Conservation (phyloP, 1,140 invertebrate species). For the Bombus confusus region DNA sequence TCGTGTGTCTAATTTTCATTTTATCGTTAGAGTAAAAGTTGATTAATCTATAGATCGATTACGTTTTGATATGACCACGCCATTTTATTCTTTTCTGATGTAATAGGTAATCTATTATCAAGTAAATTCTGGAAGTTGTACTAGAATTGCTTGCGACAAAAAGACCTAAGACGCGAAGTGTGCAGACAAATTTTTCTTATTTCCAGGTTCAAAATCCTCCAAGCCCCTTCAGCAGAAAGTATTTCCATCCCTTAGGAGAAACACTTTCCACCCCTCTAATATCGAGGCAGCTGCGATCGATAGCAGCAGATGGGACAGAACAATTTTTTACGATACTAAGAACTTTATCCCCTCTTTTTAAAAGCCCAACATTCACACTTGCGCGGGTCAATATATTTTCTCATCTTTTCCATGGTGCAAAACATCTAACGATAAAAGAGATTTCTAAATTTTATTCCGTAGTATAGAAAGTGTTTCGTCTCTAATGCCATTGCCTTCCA, state of each 20-base stretch:
- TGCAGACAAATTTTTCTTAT: background rate
- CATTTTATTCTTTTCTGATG: background rate
- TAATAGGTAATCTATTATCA: background rate
- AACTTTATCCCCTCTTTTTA: constrained; percentile 19
- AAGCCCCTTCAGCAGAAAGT: background rate
- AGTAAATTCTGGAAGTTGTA: background rate
- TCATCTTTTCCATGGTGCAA: background rate
- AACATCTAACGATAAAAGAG: too few relatives aligned
- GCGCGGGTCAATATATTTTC: background rate
- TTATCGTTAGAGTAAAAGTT: background rate
- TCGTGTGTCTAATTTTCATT: background rate
- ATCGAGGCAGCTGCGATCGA: constrained; percentile 36
- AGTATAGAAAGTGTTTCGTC: too few relatives aligned
- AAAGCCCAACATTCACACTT: constrained; percentile 2
- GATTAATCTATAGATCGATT: too few relatives aligned
- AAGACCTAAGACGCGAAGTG: background rate
- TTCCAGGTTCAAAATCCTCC: background rate
- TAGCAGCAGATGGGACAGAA: constrained; percentile 47
- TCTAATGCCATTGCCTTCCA: too few relatives aligned
- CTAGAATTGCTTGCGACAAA: background rate
- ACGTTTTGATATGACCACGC: too few relatives aligned
- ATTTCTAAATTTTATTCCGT: too few relatives aligned
- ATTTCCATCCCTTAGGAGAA: constrained; percentile 28
- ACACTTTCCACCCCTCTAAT: constrained; percentile 10
- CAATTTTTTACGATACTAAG: constrained; percentile 39